A percentile compares a stretch with the other conserved stretches of the same genome.
Evolutionary conservation across 2,113 vertebrate genomes (phyloP).

Genomic region (Pterocles orientalis): DNA sequence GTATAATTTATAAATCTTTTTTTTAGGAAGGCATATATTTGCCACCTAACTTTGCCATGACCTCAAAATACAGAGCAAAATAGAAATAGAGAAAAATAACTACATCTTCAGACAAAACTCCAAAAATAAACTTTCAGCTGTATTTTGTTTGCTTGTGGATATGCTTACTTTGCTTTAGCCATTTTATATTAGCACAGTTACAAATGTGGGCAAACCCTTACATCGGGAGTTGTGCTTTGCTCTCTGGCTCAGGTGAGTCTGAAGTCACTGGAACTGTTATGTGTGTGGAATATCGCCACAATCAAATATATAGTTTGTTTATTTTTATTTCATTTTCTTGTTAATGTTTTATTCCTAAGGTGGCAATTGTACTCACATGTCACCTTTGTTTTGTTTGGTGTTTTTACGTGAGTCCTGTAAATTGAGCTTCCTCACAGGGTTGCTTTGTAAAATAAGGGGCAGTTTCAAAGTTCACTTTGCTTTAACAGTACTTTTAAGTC

Average conservation of each 20-base stretch:
- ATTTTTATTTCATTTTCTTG: neutral
- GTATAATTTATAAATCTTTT: neutral
- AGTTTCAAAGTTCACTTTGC: neutral
- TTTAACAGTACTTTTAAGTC: neutral
- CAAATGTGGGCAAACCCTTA: neutral
- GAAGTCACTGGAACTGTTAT: neutral
- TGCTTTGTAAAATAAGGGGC: neutral
- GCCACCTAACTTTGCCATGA: neutral
- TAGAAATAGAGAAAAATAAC: neutral
- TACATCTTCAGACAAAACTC: neutral
- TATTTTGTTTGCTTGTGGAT: neutral
- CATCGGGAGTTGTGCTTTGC: neutral
- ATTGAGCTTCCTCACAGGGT: neutral
- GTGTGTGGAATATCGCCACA: fast-evolving
- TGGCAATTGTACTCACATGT: neutral
- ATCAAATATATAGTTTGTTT: neutral
- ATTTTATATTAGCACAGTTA: neutral
- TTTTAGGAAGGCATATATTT: neutral
- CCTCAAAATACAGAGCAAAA: neutral
- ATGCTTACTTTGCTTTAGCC: neutral
- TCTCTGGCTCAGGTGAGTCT: neutral
- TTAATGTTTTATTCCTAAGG: neutral
- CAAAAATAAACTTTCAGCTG: neutral
- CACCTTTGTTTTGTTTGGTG: neutral
- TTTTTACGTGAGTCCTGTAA: neutral